phyloP scores from a whole-genome alignment of 2,888 invertebrate species.

The Meloe dianella region DNA sequence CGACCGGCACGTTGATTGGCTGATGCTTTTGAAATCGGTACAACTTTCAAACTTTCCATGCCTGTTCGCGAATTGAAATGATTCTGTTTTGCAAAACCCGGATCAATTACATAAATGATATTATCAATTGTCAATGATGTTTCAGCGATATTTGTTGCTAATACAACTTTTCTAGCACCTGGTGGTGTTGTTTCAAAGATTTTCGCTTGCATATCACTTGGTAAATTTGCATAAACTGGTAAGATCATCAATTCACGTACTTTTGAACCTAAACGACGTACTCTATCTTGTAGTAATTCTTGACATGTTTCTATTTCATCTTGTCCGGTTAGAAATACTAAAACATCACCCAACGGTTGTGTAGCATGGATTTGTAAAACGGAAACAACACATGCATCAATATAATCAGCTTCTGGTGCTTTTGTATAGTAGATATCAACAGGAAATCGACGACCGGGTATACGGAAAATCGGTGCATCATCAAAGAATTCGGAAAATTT shows the following conservation, averaged over 20 bases:
- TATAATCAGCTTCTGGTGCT: slow-evolving; percentile 98
- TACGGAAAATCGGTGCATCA: slow-evolving; percentile 96
- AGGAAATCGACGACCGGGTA: slow-evolving; percentile 93
- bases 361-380: slow-evolving; percentile 98
- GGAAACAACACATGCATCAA: slow-evolving; percentile 97
- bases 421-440: slow-evolving; percentile 99
- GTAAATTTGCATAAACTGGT: slow-evolving; percentile 97
- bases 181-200: slow-evolving; percentile 98
- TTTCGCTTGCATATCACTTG: slow-evolving; percentile 98
- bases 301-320: slow-evolving; percentile 91
- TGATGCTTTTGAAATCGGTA: slow-evolving; percentile 97
- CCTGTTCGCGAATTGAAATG: slow-evolving; percentile 97
- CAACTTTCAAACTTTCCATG: slow-evolving; percentile 97
- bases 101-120: slow-evolving; percentile 98
- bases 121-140: slow-evolving; percentile 99
- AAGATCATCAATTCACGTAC: slow-evolving; percentile 90
- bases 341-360: slow-evolving; percentile 92
- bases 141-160: slow-evolving; percentile 99
- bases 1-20: slow-evolving; percentile 97
- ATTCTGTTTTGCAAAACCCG: slow-evolving; percentile 99
- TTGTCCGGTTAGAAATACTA: slow-evolving; percentile 95
- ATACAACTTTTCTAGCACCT: slow-evolving; percentile 93
- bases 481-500: slow-evolving; percentile 99
- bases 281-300: slow-evolving; percentile 87
- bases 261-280: slow-evolving; percentile 90